Evolutionary conservation across 1,140 invertebrate genomes (phyloP), one percentile per base, ranked within the genome.

Genomic region (Frieseomelitta varia): DNA sequence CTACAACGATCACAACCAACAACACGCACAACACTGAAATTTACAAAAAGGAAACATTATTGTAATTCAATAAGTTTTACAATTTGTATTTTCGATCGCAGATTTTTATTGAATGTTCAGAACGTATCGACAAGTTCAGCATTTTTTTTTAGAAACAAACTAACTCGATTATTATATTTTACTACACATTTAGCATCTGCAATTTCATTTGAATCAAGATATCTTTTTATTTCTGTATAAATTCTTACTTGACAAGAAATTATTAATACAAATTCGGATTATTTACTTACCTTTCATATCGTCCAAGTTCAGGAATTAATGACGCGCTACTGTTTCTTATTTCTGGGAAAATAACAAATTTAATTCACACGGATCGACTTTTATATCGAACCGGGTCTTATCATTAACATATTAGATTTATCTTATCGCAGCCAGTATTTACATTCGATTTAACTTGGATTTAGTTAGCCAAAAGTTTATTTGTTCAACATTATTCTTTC

Each of bases 301-400:
- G 17, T 17, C 10, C 8, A 68, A 6, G 6, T 10, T 17, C 10
- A 30, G 10, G 6, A 30, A 39, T 30, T 47, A 11, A 12, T 30
- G 19, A 11, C 17, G 11, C 15, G 4, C 27, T n/a, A 72, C 14
- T 12, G 17, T 72, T 17, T 53, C 17, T n/a, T 61, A 55, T 74
- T 47, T 68, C 1, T 4, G 1, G 19, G 30, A 15, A 30, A 75
- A 55, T 39, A 21, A 58, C 6, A 39, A 34, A 39, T 58, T 39
- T 58, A 4, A 34, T 34, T 58, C 8, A 14, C 21, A 10, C 21
- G 30, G n/a, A 81, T 58, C 65, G 65, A 73, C 71, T 86, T 85
- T 87, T 87, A 86, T 86, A 87, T 30, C 12, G 53, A 30, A 15
- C 55, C 3, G 12, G 34, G 2, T 24, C 74, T 77, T 63, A 77